These are phyloP conservation scores for Callyntrura sp. DNA, from an alignment of 2,888 invertebrate species.

Conservation along the genomic window DNA sequence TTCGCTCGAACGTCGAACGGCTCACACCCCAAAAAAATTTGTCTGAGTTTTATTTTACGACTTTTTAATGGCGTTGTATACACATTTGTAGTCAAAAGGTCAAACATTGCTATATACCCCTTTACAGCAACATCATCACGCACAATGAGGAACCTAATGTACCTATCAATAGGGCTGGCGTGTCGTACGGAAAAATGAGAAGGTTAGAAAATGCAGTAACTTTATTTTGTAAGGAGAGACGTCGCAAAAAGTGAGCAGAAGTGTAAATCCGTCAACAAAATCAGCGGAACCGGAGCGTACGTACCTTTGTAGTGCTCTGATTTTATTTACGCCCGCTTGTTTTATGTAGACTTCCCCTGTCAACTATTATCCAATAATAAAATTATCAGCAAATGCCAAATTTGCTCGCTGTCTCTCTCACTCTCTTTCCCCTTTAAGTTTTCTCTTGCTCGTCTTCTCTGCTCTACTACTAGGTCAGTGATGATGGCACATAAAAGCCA, in stretches of 20 bases:
- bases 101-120: background rate
- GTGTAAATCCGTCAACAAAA: no score
- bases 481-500: background rate
- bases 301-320: background rate
- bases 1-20: background rate
- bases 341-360: background rate
- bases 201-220: no score
- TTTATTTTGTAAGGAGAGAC: no score
- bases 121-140: no score
- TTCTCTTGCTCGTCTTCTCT: background rate
- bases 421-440: no score
- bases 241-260: no score
- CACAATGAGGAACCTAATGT: no score
- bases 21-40: slow-evolving; percentile 8
- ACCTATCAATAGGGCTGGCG: no score
- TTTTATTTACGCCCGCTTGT: background rate
- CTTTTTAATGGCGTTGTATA: background rate
- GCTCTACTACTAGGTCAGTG: background rate
- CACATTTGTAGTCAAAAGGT: background rate
- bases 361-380: background rate
- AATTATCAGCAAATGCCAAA: background rate
- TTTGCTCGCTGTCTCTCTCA: no score
- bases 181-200: no score
- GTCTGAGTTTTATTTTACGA: slow-evolving; percentile 31
- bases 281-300: no score